Conservation (phyloP, 2,113 vertebrate genomes). For the Carassius carassius region DNA sequence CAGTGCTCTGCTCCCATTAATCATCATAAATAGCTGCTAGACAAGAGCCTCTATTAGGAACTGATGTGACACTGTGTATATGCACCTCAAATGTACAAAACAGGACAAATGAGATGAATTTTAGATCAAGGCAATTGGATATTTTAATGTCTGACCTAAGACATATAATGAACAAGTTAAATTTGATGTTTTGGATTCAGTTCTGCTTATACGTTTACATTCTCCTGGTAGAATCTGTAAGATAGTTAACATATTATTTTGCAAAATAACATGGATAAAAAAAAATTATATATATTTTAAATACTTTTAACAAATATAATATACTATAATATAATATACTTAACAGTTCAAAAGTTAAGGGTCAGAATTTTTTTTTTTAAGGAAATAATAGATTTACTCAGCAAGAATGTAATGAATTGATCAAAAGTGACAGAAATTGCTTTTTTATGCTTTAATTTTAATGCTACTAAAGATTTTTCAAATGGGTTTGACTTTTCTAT, state of each 20-base stretch:
- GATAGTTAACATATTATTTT: not conserved
- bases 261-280: not conserved
- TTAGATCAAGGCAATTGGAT: not conserved
- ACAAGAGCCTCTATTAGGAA: constrained; percentile 33
- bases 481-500: no score
- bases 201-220: not conserved
- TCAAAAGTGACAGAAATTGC: no score
- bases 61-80: constrained; percentile 18
- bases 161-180: not conserved
- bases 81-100: constrained; percentile 9
- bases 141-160: constrained; percentile 29
- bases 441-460: no score
- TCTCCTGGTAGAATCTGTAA: not conserved
- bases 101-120: constrained; percentile 33
- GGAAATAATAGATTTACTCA: no score
- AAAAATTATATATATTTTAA: no score
- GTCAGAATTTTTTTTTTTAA: no score
- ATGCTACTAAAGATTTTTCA: no score
- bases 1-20: constrained; percentile 40
- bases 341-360: no score
- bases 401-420: no score
- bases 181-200: not conserved
- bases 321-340: no score
- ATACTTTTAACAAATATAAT: no score
- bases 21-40: constrained; percentile 41